Evolutionary conservation across 2,113 vertebrate genomes (phyloP).

Genomic region (Dipodomys ordii): DNA sequence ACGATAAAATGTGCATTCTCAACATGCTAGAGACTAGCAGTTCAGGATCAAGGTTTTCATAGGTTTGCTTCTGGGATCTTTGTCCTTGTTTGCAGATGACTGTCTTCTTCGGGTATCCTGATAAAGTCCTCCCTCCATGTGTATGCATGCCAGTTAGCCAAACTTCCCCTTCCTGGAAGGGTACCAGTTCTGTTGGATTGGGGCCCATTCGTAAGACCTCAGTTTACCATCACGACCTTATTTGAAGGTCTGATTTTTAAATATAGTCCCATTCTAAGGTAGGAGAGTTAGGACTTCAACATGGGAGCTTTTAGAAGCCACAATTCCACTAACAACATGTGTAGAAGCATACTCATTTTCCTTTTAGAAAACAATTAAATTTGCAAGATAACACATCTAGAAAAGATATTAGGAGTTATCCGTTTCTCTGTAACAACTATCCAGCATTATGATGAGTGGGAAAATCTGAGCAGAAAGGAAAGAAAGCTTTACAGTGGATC

Average conservation of each 20-base stretch:
- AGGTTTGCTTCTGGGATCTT: background rate
- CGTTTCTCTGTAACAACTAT: background rate
- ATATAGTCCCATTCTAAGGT: background rate
- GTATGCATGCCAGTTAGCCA: no score
- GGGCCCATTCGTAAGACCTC: background rate
- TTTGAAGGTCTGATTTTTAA: background rate
- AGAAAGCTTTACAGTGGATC: background rate
- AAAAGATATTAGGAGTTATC: background rate
- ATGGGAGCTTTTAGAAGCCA: background rate
- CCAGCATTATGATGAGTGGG: background rate
- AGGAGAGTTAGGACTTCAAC: background rate
- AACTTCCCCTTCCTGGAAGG: background rate
- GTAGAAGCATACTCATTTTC: background rate
- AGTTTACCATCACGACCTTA: background rate
- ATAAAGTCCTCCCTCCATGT: background rate
- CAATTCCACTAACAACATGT: background rate
- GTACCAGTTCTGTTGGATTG: background rate
- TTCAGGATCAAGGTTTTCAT: background rate
- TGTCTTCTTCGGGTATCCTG: background rate
- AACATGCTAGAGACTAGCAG: no score
- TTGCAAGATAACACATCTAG: background rate
- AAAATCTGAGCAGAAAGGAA: background rate
- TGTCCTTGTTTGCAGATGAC: background rate
- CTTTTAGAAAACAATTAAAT: background rate
- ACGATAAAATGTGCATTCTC: background rate